These are phyloP conservation scores for Cheilosia vulpina DNA, from an alignment of 2,888 invertebrate species.

Conservation along the genomic window DNA sequence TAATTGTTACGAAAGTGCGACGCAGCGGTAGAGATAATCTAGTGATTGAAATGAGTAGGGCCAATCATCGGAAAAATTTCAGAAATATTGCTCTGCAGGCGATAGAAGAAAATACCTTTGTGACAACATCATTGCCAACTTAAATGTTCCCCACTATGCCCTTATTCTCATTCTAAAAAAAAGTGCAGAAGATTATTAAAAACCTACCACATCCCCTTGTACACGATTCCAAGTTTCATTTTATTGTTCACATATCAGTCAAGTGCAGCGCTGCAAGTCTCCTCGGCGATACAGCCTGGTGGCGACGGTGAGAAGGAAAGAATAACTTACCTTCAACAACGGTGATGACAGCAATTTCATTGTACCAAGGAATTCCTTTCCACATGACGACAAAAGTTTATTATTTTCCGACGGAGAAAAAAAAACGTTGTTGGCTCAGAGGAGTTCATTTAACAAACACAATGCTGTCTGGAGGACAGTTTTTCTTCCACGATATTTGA, in stretches of 20 bases:
- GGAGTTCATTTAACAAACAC: slow-evolving; percentile 38
- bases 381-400: slow-evolving; percentile 32
- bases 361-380: slow-evolving; percentile 20
- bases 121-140: no score
- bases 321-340: slow-evolving; percentile 42
- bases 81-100: no score
- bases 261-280: slow-evolving; percentile 32
- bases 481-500: neutral
- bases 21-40: no score
- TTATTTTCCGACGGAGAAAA: neutral
- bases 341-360: slow-evolving; percentile 43
- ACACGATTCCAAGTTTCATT: slow-evolving; percentile 2
- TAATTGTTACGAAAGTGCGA: no score
- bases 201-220: neutral
- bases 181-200: no score
- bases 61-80: no score
- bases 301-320: slow-evolving; percentile 9
- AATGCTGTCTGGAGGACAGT: slow-evolving; percentile 32
- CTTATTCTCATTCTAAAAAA: no score
- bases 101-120: no score
- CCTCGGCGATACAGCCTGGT: slow-evolving; percentile 4
- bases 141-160: no score
- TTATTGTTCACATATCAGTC: slow-evolving; percentile 56
- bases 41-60: no score
- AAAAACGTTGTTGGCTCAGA: slow-evolving; percentile 13